Conservation (phyloP, 2,888 invertebrate genomes). For the Calephelis perditalis region DNA sequence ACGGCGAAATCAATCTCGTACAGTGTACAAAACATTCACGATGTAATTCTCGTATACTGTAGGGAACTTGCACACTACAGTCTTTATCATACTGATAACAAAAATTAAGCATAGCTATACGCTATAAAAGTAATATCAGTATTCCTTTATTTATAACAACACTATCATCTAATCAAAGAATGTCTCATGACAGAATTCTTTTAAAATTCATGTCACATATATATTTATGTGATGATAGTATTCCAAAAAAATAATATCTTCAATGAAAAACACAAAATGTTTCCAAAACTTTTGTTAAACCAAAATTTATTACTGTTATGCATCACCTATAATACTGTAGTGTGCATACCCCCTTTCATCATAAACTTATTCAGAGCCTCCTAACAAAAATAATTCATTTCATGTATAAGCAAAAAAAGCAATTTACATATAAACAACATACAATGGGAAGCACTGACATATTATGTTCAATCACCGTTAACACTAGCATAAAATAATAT, state of each 20-base stretch:
- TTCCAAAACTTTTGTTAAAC: too few relatives aligned
- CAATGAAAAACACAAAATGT: too few relatives aligned
- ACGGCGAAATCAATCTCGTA: conserved; percentile 28
- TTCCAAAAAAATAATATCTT: too few relatives aligned
- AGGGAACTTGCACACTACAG: neutral
- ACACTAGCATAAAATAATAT: conserved; percentile 16
- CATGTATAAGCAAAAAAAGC: conserved; percentile 5
- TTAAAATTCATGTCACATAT: too few relatives aligned
- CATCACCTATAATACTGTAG: neutral
- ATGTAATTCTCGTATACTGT: conserved; percentile 3
- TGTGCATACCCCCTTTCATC: neutral
- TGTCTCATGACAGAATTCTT: too few relatives aligned
- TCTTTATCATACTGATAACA: too few relatives aligned
- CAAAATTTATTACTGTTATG: neutral
- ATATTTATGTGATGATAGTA: too few relatives aligned
- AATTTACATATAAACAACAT: conserved; percentile 15
- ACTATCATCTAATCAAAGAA: too few relatives aligned
- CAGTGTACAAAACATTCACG: conserved; percentile 9
- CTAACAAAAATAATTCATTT: conserved; percentile 13
- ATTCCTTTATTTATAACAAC: too few relatives aligned
- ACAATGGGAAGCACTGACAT: conserved; percentile 14
- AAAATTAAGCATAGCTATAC: too few relatives aligned
- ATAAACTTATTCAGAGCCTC: conserved; percentile 8
- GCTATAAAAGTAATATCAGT: too few relatives aligned
- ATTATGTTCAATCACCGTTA: conserved; percentile 7